A percentile compares a stretch with the other conserved stretches of the same genome.
phyloP scores from a whole-genome alignment of 2,797 vertebrate species.

The Basileuterus tristriatus region DNA sequence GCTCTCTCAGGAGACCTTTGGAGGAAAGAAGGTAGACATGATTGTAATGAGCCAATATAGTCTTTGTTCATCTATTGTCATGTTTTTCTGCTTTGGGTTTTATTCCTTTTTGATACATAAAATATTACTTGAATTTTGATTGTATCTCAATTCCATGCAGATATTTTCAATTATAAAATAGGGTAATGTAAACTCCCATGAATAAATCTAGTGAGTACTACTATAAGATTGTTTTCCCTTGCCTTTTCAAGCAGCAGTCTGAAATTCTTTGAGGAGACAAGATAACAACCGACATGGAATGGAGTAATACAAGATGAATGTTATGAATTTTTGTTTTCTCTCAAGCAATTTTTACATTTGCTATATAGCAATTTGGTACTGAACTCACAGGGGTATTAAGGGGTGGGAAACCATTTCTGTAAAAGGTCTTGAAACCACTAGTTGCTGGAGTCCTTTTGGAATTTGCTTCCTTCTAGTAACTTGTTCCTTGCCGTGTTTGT shows the following conservation, averaged over 20 bases:
- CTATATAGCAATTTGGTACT: not conserved
- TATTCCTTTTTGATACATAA: not conserved
- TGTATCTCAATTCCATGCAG: not conserved
- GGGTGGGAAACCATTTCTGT: not conserved
- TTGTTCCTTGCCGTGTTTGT: not conserved
- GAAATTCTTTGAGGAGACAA: slow-evolving; percentile 6
- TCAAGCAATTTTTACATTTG: slow-evolving; percentile 6
- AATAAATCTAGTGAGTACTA: not conserved
- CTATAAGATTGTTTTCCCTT: not conserved
- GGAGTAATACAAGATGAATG: not conserved
- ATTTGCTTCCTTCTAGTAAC: not conserved
- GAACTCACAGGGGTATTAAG: not conserved
- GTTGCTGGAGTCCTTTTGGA: not conserved
- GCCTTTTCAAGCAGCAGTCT: not conserved
- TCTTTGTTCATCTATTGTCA: not conserved
- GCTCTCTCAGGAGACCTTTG: not conserved
- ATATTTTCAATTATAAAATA: slow-evolving; percentile 19
- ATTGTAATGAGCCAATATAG: not conserved
- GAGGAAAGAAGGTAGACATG: not conserved
- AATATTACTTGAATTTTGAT: not conserved
- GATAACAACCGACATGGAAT: not conserved
- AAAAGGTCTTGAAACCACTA: not conserved
- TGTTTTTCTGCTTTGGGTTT: not conserved
- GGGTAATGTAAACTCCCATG: not conserved
- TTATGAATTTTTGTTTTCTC: not conserved